These are phyloP conservation scores for Dufourea novaeangliae DNA, from an alignment of 1,140 invertebrate species.

Conservation along the genomic window DNA sequence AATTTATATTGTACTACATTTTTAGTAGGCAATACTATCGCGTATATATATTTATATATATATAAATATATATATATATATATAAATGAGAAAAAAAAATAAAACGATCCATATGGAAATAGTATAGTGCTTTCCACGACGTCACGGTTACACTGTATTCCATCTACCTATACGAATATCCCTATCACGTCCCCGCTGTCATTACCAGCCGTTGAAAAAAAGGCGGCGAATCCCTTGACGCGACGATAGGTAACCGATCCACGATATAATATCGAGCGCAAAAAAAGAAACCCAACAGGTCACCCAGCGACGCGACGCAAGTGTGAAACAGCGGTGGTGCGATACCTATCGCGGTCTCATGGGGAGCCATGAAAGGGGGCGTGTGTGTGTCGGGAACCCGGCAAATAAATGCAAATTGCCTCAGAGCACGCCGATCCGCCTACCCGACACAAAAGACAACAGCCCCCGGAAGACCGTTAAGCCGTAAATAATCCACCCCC, in stretches of 20 bases:
- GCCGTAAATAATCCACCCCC: constrained; percentile 68
- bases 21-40: too few relatives aligned
- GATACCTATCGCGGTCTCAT: constrained; percentile 58
- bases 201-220: background rate
- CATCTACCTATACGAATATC: too few relatives aligned
- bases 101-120: too few relatives aligned
- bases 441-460: constrained; percentile 52
- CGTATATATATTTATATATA: too few relatives aligned
- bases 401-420: constrained; percentile 65
- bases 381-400: constrained; percentile 55
- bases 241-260: constrained; percentile 44
- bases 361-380: constrained; percentile 58
- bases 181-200: background rate
- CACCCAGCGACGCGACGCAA: constrained; percentile 18
- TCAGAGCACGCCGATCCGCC: constrained; percentile 49
- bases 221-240: background rate
- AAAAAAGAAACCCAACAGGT: constrained; percentile 20
- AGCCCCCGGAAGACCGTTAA: constrained; percentile 54
- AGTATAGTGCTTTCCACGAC: too few relatives aligned
- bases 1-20: too few relatives aligned
- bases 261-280: constrained; percentile 34
- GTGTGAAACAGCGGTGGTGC: constrained; percentile 52
- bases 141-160: too few relatives aligned
- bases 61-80: too few relatives aligned
- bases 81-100: too few relatives aligned